These are phyloP conservation scores for Allygus modestus DNA, from an alignment of 2,888 invertebrate species.

Conservation along the genomic window DNA sequence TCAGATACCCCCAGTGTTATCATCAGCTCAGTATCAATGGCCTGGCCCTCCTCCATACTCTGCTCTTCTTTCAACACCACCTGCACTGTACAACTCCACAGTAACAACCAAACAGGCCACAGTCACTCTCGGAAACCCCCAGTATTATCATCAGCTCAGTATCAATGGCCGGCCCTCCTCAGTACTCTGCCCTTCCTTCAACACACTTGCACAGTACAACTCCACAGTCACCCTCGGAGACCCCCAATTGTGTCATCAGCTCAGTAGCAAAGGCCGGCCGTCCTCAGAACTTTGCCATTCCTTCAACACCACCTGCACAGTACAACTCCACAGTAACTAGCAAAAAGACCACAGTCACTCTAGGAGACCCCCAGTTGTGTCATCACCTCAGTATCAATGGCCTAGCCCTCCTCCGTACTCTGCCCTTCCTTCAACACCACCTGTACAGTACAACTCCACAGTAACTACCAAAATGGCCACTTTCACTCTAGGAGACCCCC, in stretches of 20 bases:
- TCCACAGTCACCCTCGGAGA: slow-evolving; percentile 80
- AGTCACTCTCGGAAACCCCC: slow-evolving; percentile 79
- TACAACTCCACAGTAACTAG: not conserved
- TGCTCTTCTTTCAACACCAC: slow-evolving; percentile 83
- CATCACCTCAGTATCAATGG: no score
- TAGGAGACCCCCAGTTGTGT: no score
- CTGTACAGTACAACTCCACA: no score
- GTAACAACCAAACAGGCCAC: no score
- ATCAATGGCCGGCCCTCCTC: slow-evolving; percentile 86
- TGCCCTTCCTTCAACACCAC: no score
- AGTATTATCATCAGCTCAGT: slow-evolving; percentile 82
- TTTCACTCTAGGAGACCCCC: no score
- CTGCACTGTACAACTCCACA: slow-evolving; percentile 72
- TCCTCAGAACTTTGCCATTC: slow-evolving; percentile 82
- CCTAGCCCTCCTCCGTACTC: no score
- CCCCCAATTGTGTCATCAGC: slow-evolving; percentile 82
- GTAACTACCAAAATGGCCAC: no score
- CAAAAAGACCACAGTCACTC: no score
- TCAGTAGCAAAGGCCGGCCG: slow-evolving; percentile 84
- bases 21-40: slow-evolving; percentile 84
- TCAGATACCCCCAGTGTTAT: slow-evolving; percentile 80
- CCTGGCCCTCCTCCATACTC: slow-evolving; percentile 82
- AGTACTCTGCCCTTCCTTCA: slow-evolving; percentile 81
- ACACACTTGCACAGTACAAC: slow-evolving; percentile 78
- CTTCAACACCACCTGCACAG: slow-evolving; percentile 79